phyloP scores from a whole-genome alignment of 2,797 vertebrate genomes.

The Pangasius mekongensis region DNA sequence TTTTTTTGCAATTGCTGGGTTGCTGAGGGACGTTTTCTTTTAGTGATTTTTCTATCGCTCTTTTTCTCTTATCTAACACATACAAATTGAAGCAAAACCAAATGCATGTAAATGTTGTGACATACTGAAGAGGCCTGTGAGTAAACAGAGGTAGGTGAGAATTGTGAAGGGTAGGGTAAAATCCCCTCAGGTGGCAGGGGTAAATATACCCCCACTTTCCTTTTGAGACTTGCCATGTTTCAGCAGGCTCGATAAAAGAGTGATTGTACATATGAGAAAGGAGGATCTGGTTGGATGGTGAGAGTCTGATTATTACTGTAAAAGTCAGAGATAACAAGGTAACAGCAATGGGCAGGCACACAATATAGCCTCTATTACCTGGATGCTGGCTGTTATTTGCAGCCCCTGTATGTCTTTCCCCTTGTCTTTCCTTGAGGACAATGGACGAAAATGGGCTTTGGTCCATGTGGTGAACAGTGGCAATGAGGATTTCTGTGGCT shows the following conservation, averaged over 20 bases:
- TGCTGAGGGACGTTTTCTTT: conserved; percentile 52
- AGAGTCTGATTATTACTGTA: conserved; percentile 61
- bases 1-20: conserved; percentile 46
- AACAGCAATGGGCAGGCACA: conserved; percentile 48
- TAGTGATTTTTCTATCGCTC: conserved; percentile 45
- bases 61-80: conserved; percentile 78
- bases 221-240: conserved; percentile 48
- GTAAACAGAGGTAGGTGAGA: conserved; percentile 75
- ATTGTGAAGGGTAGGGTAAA: conserved; percentile 73
- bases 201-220: conserved; percentile 50
- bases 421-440: conserved; percentile 50
- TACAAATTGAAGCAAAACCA: conserved; percentile 80
- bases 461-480: conserved; percentile 51
- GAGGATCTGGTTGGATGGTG: conserved; percentile 40
- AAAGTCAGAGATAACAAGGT: conserved; percentile 60
- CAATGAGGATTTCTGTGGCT: conserved; percentile 36
- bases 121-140: conserved; percentile 73
- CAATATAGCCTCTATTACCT: conserved; percentile 57
- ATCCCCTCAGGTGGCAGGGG: conserved; percentile 64
- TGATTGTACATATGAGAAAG: conserved; percentile 42
- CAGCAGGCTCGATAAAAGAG: conserved; percentile 50
- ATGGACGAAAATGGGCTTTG: conserved; percentile 57
- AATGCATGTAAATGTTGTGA: conserved; percentile 78
- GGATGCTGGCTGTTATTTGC: conserved; percentile 57
- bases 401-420: conserved; percentile 48